Base-by-base conservation (phyloP, 1,140 invertebrate species). In the Conopomorpha cramerella region DNA sequence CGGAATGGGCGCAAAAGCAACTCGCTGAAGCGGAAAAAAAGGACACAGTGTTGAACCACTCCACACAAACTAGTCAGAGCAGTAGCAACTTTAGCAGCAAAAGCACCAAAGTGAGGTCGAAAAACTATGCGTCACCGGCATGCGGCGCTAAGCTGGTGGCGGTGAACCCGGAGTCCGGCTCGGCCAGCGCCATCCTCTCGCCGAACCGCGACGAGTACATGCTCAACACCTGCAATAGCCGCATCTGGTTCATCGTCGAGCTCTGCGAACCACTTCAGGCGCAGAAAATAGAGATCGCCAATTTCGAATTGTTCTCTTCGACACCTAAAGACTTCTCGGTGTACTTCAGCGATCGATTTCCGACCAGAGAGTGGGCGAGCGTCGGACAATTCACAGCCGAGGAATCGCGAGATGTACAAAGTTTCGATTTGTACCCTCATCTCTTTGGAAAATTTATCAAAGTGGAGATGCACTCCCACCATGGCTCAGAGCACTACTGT, bases 261-360 rank as follows among this genome's bases (percentile, higher is more conserved):
- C 82, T 99, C 0, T 99, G 98, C 68, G 97, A 99, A 62, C 90
- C 94, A 1, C 91, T 99, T 38, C 95, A 97, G 79, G 91, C 93
- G 0, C 89, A 92, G 56, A 91, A 91, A 67, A 88, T 99, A 41
- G 95, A 99, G 53, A 79, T 99, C 35, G 97, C 95, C 8, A 99
- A 99, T 67, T 96, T 97, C 64, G 98, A 99, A 77, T 76, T 99
- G 12, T 99, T 99, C 74, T 98, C 96, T 10, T 99, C 96, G 0
- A 92, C 90, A 10, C 96, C 96, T 2, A 91, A 91, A 65, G 91
- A 96, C 38, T 92, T 99, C 65, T 83, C 85, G 13, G 85, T 93
- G 0, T 92, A 82, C 38, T 86, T 95, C 8, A 93, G 92, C 53
- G 95, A 97, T 76, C 84, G 93, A 28, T 96, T 90, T 72, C 94